These are phyloP conservation scores for Phodopus roborovskii DNA, from an alignment of 2,113 vertebrate genomes.

Conservation along the genomic window DNA sequence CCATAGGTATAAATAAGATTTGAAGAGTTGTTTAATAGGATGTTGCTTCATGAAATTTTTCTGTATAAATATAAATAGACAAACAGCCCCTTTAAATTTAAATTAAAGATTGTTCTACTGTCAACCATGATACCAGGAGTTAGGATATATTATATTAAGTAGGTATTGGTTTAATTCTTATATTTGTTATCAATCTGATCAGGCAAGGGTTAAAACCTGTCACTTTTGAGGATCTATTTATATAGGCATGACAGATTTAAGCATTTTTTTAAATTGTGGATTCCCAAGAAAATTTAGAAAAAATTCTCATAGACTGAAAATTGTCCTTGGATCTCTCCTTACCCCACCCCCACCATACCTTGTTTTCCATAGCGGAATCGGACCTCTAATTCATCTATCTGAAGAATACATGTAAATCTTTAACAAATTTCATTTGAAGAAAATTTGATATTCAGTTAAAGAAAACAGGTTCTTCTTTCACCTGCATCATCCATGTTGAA, in stretches of 20 bases:
- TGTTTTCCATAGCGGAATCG: background rate
- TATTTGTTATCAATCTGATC: background rate
- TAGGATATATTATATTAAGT: background rate
- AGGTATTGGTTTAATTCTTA: background rate
- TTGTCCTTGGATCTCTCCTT: background rate
- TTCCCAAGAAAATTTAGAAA: background rate
- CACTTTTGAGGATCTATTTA: background rate
- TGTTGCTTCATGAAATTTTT: background rate
- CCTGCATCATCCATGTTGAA: background rate
- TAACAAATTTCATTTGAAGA: background rate
- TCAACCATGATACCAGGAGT: background rate
- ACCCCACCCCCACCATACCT: accelerated
- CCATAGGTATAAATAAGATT: background rate
- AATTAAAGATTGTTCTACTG: background rate
- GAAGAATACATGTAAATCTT: background rate
- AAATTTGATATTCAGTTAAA: background rate
- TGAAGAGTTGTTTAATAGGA: background rate
- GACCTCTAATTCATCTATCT: background rate
- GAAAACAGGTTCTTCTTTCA: background rate
- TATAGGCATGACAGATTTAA: background rate
- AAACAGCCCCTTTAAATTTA: background rate
- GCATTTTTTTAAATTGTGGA: background rate
- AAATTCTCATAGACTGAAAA: background rate
- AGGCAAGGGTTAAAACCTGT: background rate
- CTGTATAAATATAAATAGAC: background rate